Base-by-base conservation (phyloP, 2,113 vertebrate species). In the Procavia capensis region DNA sequence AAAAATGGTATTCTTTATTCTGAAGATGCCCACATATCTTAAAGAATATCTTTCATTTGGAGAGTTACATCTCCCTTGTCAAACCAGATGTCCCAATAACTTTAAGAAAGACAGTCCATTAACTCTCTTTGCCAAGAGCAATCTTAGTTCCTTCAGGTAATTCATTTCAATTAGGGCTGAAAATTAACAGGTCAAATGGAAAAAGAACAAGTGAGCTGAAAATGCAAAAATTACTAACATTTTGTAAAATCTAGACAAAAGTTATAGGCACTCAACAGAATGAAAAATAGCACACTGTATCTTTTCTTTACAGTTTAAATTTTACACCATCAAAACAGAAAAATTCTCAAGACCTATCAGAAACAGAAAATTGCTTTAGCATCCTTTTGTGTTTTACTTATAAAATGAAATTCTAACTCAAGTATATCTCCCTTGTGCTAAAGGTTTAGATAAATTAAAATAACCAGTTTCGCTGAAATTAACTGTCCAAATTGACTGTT, bases 131-230 rank as follows among this genome's bases (percentile, higher is more conserved):
- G 64, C 87, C 63, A 57, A 47, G 2, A 96, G 72, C 91, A 95
- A 85, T 66, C 41, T 96, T 57, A 45, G 34, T 66, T 9, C 75
- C 47, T 70, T 80, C 6, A 80, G 68, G 27, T 88, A 91, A 85
- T 95, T 91, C 84, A 95, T 86, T 93, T 85, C 50, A 61, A 88
- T n/a, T 91, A 25, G 80, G 29, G 72, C 78, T 95, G 59, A 93
- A 91, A 97, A 85, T 91, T 91, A 78, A 85, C 72, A 91, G 41
- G 66, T 88, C 90, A 95, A 96, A 39, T 54, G 74, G 59, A 41
- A 27, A 29, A 70, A 54, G 50, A 36, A 63, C 1, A 91, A 93
- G 19, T 61, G 31, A 76, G 17, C 82, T 47, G n/a, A 83, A 93
- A 76, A 50, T 68, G 39, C 3, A 90, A 95, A 72, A 86, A 90